Base-by-base conservation (phyloP, 2,797 vertebrate species). In the Aplochiton taeniatus region DNA sequence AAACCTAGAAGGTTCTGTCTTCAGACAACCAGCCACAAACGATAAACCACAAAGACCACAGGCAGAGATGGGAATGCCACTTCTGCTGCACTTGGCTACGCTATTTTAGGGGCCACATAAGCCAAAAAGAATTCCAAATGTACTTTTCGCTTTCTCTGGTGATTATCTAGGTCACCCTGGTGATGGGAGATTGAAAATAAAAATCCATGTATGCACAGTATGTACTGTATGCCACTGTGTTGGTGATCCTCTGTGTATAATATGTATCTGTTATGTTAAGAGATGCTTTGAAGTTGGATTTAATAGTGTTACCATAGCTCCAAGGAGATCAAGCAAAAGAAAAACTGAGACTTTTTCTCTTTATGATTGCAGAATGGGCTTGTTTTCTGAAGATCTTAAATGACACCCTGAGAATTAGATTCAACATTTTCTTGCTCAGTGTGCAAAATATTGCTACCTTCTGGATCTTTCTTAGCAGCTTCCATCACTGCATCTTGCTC, bases 151-250 rank as follows among this genome's bases (percentile, higher is more conserved):
- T 16, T 54, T 31, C 42, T 19, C 55, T 19, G 41, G 14, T 49
- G 13, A n/a, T 58, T 72, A 57, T 57, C 50, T 65, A 59, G 57
- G 61, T 49, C 19, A 61, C n/a, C 16, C 51, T 44, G 44, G 16
- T 60, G 61, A 64, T 58, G 14, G 10, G 19, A 7, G 31, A 19
- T 31, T 13, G 54, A 54, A 8, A 18, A 46, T 6, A 53, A 48
- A n/a, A 48, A 58, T 67, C 50, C 19, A 65, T 61, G 44, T 53
- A 65, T 53, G 54, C 62, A 55, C 31, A 11, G 56, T 44, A 31
- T 31, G 31, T 31, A 31, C 56, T 57, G 60, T 52, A 52, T 54
- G 17, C 46, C 11, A 59, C 0, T 47, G n/a, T 58, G 4, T 0
- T 0, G 18, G 31, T 31, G 31, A 31, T 6, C 31, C 9, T 41